Evolutionary conservation across 2,797 vertebrate species (phyloP), one percentile per base, ranked within the genome.

Genomic region (Mus minutoides): DNA sequence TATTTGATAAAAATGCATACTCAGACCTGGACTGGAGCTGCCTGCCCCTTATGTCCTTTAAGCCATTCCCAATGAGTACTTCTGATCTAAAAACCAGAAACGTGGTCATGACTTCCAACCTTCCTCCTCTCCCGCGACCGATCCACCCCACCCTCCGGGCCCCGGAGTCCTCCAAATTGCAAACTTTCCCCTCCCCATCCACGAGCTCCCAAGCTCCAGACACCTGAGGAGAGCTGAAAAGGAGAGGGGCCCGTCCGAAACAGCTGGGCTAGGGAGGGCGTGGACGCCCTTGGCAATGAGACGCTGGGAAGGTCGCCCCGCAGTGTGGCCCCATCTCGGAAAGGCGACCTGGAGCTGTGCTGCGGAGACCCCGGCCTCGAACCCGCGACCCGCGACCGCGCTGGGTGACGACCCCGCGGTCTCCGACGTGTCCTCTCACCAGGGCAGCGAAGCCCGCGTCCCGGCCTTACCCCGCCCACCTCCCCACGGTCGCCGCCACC

Each of bases 121-220:
- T 83, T 56, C 54, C 26, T 64, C 37, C 67, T 1, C 29, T 54
- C 46, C 82, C 46, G 8, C 19, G 34, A 34, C 37, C 5, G 54
- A 93, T 77, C 40, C 24, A 75, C 4, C 73, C 40, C 24, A 43
- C 12, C 40, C 40, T 37, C 71, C 16, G 34, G 34, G 17, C 37
- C 92, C 62, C 11, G 5, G 5, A 69, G 64, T 9, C 46, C 4
- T 37, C 90, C 77, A 69, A 3, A 6, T 17, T 58, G 69, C 14
- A 78, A 96, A 96, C 96, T 96, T 94, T 95, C 85, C 94, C 92
- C 76, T 79, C 69, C 93, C 43, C 52, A 4, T 56, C 86, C 89
- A 60, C 14, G 52, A 87, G n/a, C 14, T 13, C 52, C 49, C 90
- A 31, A 40, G 71, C 84, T 73, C 56, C 64, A 83, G 40, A 58